phyloP scores from a whole-genome alignment of 2,888 invertebrate species.

The Nowickia ferox region DNA sequence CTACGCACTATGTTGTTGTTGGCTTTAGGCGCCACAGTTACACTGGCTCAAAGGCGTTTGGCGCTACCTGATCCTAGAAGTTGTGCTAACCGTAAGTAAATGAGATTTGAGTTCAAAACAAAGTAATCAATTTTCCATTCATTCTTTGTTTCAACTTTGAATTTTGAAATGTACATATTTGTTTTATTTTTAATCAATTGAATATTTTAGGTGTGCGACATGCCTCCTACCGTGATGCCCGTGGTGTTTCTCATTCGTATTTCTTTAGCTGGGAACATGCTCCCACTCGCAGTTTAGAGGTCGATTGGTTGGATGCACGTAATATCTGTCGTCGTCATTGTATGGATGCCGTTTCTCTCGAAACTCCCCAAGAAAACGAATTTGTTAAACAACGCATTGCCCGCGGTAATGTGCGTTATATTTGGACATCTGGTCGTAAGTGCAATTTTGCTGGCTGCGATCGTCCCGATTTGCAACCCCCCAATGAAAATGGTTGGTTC shows the following conservation, averaged over 20 bases:
- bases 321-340: constrained; percentile 96
- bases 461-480: constrained; percentile 91
- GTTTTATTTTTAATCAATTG: not conserved
- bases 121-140: not conserved
- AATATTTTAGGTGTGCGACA: constrained; percentile 89
- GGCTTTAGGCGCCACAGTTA: constrained; percentile 87
- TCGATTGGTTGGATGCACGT: constrained; percentile 95
- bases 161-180: not conserved
- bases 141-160: too few relatives aligned
- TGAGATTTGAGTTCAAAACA: not conserved
- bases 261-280: constrained; percentile 97
- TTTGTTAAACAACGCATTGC: constrained; percentile 94
- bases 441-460: constrained; percentile 96
- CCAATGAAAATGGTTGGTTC: constrained; percentile 95
- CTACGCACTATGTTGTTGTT: constrained; percentile 85
- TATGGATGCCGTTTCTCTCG: constrained; percentile 96
- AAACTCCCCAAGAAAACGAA: constrained; percentile 95
- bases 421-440: constrained; percentile 96
- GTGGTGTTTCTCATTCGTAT: constrained; percentile 94
- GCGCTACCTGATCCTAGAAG: constrained; percentile 94
- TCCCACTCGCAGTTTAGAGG: constrained; percentile 91
- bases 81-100: constrained; percentile 92
- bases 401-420: constrained; percentile 90
- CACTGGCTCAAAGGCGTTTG: constrained; percentile 91
- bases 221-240: constrained; percentile 93